Evolutionary conservation across 2,113 vertebrate genomes (phyloP), one percentile per base, ranked within the genome.

Genomic region (Pionites leucogaster): DNA sequence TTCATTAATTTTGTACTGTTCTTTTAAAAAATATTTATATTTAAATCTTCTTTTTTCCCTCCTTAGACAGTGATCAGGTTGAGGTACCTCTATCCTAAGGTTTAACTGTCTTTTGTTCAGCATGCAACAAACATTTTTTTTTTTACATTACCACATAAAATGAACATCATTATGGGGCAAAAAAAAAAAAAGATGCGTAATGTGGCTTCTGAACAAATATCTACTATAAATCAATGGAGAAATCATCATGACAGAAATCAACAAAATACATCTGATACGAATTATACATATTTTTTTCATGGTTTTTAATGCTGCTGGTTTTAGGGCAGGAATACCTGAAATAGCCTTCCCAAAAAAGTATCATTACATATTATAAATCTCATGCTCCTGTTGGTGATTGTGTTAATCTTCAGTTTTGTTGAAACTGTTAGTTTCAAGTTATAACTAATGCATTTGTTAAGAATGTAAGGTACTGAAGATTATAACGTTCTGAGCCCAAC

Each of bases 111-210:
- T 72, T 63, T 87, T 2, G 2, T 39, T 65, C 28, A 33, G 37
- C 7, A 25, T 31, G 33, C 12, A 85, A 63, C 14, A 47, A 74
- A 28, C 1, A 41, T 81, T 76, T 50, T 50, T 50, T 50, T 24
- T 84, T 47, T 23, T 81, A 59, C 37, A 49, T 44, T 76, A 46
- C 55, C 2, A 9, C 39, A 60, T 22, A 86, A 80, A 88, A 42
- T 0, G 0, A 82, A 53, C 1, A 1, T 11, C 15, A 31, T n/a
- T 35, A 35, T 10, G 10, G 42, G 33, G 6, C 28, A 29, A 95
- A 90, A 23, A 3, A 67, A 67, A 63, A 59, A 63, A 29, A 53
- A 3, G 12, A 47, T 10, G 4, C 18, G 7, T 6, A 39, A 72
- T 9, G 16, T 52, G 31, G 28, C 10, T 76, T 91, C 59, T 49